Base-by-base conservation (phyloP, 1,140 invertebrate genomes). In the Caenorhabditis inopinata region DNA sequence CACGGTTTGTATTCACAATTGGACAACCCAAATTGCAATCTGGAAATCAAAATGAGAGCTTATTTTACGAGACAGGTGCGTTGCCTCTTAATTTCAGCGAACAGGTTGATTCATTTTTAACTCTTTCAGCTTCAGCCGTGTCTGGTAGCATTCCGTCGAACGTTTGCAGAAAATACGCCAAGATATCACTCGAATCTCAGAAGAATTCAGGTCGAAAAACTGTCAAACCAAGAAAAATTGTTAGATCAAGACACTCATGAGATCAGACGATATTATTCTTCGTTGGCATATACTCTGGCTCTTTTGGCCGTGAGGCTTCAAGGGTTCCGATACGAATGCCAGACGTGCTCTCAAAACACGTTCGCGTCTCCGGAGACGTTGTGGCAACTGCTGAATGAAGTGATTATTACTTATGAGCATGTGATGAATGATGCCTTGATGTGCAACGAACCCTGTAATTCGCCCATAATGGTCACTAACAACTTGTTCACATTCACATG, bases 381-480 rank as follows among this genome's bases (percentile, higher is more conserved):
- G 35, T 46, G 73, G 73, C 27, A 46, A 12, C 11, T 75, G 14
- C 48, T 75, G 42, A 47, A 76, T 18, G 42, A 62, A 58, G 48
- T 76, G 7, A 27, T 81, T 7, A 45, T 32, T 18, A 75, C 74
- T 25, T 79, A 49, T 29, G 73, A 68, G 25, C 27, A 81, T 38
- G 49, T 81, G 21, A 53, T 83, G 35, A 73, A 49, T 42, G 82
- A 83, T 48, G 76, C 82, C 48, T 45, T 83, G 29, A 62, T 83
- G 45, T 73, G 58, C 12, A 74, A 83, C 32, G 80, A 83, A 45
- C 82, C 82, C 3, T 42, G 12, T 27, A 74, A 53, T n/a, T 78
- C 76, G n/a, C 49, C 82, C 2, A 83, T 83, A 42, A 68, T 83
- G 49, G 82, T 83, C 7, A 83, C 82, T 1, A 83, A 83, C 27